These are phyloP conservation scores for Uropetala carovei DNA, from an alignment of 2,888 invertebrate species.

Conservation along the genomic window DNA sequence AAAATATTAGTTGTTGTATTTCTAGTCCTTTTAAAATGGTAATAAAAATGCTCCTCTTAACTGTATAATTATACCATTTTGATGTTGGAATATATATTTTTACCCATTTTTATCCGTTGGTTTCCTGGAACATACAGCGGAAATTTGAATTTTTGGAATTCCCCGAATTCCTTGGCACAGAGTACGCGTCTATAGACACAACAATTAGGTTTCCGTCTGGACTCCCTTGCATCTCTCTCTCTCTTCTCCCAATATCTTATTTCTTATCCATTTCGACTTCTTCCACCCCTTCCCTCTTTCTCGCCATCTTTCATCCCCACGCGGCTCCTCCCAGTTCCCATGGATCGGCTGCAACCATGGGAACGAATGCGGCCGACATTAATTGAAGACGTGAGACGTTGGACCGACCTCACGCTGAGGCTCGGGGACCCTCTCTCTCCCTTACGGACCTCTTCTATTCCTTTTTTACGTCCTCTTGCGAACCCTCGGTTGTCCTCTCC, in stretches of 20 bases:
- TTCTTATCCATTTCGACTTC: too few species aligned
- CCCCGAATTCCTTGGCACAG: not conserved
- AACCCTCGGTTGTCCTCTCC: too few species aligned
- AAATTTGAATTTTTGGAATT: not conserved
- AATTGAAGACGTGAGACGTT: slow-evolving; percentile 22
- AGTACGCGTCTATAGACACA: not conserved
- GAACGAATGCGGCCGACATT: not conserved
- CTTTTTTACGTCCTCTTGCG: too few species aligned
- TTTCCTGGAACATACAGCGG: not conserved
- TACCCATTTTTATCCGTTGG: not conserved
- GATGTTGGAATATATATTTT: too few species aligned
- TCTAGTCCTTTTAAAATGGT: too few species aligned
- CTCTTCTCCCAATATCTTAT: not conserved
- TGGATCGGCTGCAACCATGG: not conserved
- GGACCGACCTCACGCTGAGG: slow-evolving; percentile 32
- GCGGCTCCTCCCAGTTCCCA: not conserved
- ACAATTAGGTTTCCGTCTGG: slow-evolving; percentile 14
- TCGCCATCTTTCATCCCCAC: too few species aligned
- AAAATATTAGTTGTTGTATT: too few species aligned
- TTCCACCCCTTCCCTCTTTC: too few species aligned
- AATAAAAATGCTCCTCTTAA: too few species aligned
- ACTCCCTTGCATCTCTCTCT: not conserved
- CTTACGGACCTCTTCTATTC: too few species aligned
- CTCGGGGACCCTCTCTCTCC: too few species aligned
- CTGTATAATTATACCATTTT: too few species aligned